phyloP scores from a whole-genome alignment of 2,113 vertebrate species.

The Heterocephalus glaber region DNA sequence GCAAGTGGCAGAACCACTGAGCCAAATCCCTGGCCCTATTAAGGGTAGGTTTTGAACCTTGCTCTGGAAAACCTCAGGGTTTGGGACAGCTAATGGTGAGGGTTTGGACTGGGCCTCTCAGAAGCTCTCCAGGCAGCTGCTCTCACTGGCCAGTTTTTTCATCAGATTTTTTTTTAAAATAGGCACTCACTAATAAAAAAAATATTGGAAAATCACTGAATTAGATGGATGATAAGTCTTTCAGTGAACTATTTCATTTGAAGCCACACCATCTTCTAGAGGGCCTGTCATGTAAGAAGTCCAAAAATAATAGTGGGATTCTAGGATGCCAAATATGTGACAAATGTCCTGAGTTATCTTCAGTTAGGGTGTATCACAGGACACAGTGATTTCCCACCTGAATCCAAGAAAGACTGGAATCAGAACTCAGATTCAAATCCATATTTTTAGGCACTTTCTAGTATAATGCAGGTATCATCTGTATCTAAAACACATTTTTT shows the following conservation, averaged over 20 bases:
- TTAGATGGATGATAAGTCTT: background rate
- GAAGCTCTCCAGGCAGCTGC: background rate
- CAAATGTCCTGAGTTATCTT: background rate
- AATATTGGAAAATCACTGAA: background rate
- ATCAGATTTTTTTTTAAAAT: background rate
- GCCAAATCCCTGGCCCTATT: too few species aligned
- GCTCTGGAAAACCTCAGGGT: background rate
- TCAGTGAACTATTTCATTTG: background rate
- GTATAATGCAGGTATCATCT: background rate
- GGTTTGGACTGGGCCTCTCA: background rate
- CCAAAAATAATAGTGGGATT: background rate
- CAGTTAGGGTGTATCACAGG: background rate
- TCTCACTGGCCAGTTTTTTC: conserved; percentile 4
- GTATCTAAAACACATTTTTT: background rate
- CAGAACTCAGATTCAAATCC: conserved; percentile 47
- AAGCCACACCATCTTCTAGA: background rate
- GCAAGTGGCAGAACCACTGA: too few species aligned
- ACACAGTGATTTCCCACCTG: background rate
- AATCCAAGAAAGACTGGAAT: background rate
- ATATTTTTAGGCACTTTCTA: background rate
- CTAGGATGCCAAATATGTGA: background rate
- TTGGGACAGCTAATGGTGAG: background rate
- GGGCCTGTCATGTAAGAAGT: background rate
- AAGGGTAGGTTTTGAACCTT: background rate
- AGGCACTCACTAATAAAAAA: background rate